Evolutionary conservation across 2,797 vertebrate genomes (phyloP).

Genomic region (Pseudopleuronectes americanus): DNA sequence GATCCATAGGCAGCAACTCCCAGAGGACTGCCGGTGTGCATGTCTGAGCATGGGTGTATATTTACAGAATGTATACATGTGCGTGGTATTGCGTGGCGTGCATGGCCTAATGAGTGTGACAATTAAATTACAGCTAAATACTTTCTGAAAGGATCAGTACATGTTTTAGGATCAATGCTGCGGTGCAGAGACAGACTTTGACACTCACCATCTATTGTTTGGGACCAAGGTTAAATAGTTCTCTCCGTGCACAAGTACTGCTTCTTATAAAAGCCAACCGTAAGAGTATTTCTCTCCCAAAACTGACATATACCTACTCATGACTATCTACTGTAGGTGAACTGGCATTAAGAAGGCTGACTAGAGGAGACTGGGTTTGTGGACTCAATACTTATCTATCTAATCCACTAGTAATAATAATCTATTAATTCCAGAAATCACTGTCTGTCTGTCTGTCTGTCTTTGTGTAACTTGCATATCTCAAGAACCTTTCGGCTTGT

Average conservation of each 20-base stretch:
- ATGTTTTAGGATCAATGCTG: constrained; percentile 48
- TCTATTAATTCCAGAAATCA: too few species aligned
- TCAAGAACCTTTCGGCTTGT: too few species aligned
- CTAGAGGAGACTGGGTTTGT: background rate
- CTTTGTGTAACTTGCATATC: too few species aligned
- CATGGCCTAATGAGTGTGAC: constrained; percentile 49
- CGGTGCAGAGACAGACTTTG: constrained; percentile 39
- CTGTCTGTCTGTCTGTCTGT: too few species aligned
- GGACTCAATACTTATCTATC: background rate
- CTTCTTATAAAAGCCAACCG: constrained; percentile 38
- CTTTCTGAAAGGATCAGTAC: constrained; percentile 28
- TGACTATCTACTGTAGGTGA: constrained; percentile 9
- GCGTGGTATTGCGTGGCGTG: background rate
- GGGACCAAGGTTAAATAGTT: constrained; percentile 45
- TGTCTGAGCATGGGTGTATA: constrained; percentile 21
- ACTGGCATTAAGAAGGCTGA: constrained; percentile 5
- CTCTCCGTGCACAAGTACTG: constrained; percentile 42
- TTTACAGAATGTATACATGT: constrained; percentile 28
- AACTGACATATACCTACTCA: constrained; percentile 23
- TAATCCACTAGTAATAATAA: too few species aligned
- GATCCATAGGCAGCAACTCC: constrained; percentile 69
- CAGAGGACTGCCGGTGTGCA: constrained; percentile 40
- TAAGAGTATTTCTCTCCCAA: constrained; percentile 37
- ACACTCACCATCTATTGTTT: constrained; percentile 35
- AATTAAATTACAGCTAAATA: constrained; percentile 50